These are phyloP conservation scores for Nyleta sp. DNA, from an alignment of 2,888 invertebrate genomes.

Conservation along the genomic window DNA sequence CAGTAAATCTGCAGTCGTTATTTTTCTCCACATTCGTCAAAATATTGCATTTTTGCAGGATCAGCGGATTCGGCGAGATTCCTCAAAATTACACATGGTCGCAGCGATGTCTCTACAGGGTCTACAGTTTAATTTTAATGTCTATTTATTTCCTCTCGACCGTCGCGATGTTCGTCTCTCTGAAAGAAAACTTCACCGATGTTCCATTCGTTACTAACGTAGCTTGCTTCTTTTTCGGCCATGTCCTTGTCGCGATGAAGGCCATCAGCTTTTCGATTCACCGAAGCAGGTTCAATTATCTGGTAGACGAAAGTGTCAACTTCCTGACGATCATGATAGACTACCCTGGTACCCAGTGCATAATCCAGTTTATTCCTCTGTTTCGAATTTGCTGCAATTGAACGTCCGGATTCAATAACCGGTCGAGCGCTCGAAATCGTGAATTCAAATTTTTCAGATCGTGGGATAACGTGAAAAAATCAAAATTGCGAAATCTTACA, in stretches of 20 bases:
- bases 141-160: not conserved
- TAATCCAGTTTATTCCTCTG: too few relatives aligned
- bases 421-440: too few relatives aligned
- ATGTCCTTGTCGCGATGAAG: slow-evolving; percentile 11
- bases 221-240: slow-evolving; percentile 13
- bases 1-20: too few relatives aligned
- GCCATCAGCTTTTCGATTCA: slow-evolving; percentile 5
- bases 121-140: slow-evolving; percentile 1
- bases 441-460: too few relatives aligned
- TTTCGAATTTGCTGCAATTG: too few relatives aligned
- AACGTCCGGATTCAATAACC: too few relatives aligned
- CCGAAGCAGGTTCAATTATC: slow-evolving; percentile 9
- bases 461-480: too few relatives aligned
- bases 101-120: slow-evolving; percentile 13
- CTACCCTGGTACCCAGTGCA: slow-evolving; percentile 6
- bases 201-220: slow-evolving; percentile 2
- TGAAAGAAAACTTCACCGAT: not conserved
- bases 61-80: slow-evolving; percentile 16
- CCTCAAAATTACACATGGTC: slow-evolving; percentile 17
- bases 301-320: not conserved
- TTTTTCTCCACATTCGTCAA: too few relatives aligned
- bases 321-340: not conserved
- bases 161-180: not conserved
- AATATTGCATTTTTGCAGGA: too few relatives aligned
- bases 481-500: too few relatives aligned